Base-by-base conservation (phyloP, 1,140 invertebrate species). In the Olivierus martensii region DNA sequence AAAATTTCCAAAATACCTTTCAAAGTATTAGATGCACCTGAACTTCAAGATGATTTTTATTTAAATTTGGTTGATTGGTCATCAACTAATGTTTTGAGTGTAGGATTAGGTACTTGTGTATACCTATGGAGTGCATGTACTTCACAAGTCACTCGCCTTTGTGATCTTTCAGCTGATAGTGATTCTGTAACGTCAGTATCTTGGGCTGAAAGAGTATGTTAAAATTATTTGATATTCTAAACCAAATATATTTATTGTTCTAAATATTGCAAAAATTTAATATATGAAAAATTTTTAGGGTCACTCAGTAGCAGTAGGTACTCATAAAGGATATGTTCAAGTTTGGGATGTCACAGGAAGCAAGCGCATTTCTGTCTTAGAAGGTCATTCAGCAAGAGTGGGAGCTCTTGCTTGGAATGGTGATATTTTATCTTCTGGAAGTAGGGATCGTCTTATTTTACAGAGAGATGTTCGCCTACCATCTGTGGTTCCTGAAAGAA, bases 21-120 rank as follows among this genome's bases (percentile, higher is more conserved):
- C 67, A 97, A 99, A 75, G 83, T 96, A 1, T 74, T 99, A 10
- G 96, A 99, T 70, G 96, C 96, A 0, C 96, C 96, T 0, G 95
- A 99, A 70, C 71, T 99, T 21, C 94, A 98, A 71, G 95, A 99
- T 70, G 96, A 99, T 70, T 99, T 99, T 71, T 99, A 99, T 69
- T 70, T 99, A 22, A 99, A 99, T 71, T 74, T 99, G 52, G 95
- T 99, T 6, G 96, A 99, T 71, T 99, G 96, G 96, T 98, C 93
- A 2, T 91, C 90, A 6, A 91, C 95, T 69, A 99, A 99, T 73
- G 91, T 99, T 6, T 77, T 99, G 18, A 94, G 91, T 67, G 96
- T 99, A n/a, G 96, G 95, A 0, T 72, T 99, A 0, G 93, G 92
- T 10, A 92, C 88, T 58, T 97, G 93, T 70, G 96, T 99, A 2